Conservation (phyloP, 2,797 vertebrate species). For the Apogon talboti region DNA sequence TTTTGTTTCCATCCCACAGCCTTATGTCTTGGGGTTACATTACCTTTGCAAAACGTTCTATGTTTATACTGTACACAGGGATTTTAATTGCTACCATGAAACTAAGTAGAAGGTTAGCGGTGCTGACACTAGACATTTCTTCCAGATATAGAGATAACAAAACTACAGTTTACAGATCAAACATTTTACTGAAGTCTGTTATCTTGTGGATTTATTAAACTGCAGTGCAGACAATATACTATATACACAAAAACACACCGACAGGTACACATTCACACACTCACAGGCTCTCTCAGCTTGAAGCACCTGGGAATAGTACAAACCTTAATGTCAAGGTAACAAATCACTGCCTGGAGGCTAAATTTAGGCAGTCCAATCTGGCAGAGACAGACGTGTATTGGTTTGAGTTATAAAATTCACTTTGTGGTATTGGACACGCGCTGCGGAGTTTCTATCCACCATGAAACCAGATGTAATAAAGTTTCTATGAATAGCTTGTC, state of each 20-base stretch:
- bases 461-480: conserved; percentile 59
- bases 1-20: conserved; percentile 47
- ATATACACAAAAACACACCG: conserved; percentile 16
- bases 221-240: conserved; percentile 58
- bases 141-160: not conserved
- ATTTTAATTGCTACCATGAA: conserved; percentile 32
- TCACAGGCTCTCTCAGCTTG: conserved; percentile 38
- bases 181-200: conserved; percentile 9
- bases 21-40: conserved; percentile 25
- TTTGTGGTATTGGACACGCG: conserved; percentile 55
- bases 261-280: conserved; percentile 20
- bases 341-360: conserved; percentile 70
- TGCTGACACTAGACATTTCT: not conserved
- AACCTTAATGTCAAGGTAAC: conserved; percentile 71
- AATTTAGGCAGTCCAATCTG: conserved; percentile 56
- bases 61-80: conserved; percentile 50
- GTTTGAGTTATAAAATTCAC: conserved; percentile 45
- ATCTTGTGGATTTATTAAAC: conserved; percentile 49
- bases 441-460: conserved; percentile 30
- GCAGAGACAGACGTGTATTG: conserved; percentile 48
- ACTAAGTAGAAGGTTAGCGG: conserved; percentile 6
- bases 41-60: conserved; percentile 30
- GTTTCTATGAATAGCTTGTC: conserved; percentile 46
- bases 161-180: conserved; percentile 1
- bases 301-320: conserved; percentile 57